Evolutionary conservation across 2,797 vertebrate genomes (phyloP), one percentile per base, ranked within the genome.

Genomic region (Typhlichthys eigenmanni): DNA sequence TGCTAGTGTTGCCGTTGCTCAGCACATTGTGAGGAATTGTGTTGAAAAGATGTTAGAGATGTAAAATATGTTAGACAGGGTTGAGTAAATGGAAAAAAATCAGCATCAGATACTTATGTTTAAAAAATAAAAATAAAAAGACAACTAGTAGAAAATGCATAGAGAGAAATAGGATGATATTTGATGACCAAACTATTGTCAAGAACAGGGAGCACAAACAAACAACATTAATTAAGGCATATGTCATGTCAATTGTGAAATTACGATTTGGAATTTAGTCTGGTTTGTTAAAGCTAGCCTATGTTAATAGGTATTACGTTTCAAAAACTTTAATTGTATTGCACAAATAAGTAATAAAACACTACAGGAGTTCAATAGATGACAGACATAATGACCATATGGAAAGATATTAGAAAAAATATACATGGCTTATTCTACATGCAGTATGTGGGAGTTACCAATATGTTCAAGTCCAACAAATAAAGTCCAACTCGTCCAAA

Each of bases 71-170:
- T 73, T 70, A 73, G 43, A 68, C 65, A 79, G 61, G 66, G 58
- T 47, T 68, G 32, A 59, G 68, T 48, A 55, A 55, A 43, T 66
- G 47, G 69, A 65, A 68, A 68, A 77, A 71, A 29, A 90, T 78
- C 78, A 80, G 76, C 75, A 11, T 72, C 45, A 60, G 69, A 69
- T 62, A 64, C 69, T 68, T 72, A 47, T 52, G 64, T 82, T 57
- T 17, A 52, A 66, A 51, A 58, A 73, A 66, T 64, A 68, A 53
- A 68, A 63, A 73, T 77, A 63, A 63, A 57, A 70, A 78, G 62
- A 62, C 66, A 74, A 63, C 70, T 53, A 29, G 60, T 70, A 75
- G 60, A 64, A 64, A 74, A 71, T 84, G 79, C 68, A 58, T 63
- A 73, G 61, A 81, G 66, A 76, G 53, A n/a, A 61, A 59, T 19